These are phyloP conservation scores for Trochalopteron elliotii DNA, from an alignment of 2,113 vertebrate species.

Conservation along the genomic window DNA sequence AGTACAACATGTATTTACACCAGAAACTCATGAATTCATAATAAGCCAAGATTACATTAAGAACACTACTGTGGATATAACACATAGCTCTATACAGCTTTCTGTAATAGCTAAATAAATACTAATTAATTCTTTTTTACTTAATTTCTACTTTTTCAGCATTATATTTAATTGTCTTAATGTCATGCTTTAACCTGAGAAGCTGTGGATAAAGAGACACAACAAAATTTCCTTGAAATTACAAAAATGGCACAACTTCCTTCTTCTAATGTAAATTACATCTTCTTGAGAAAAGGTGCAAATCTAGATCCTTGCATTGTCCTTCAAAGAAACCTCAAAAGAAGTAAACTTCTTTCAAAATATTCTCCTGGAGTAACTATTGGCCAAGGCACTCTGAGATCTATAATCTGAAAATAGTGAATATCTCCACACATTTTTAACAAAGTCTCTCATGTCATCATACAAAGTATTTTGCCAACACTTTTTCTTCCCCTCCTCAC, in stretches of 20 bases:
- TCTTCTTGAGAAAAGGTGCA: neutral
- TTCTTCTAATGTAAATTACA: neutral
- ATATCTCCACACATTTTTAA: neutral
- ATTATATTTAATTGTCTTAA: neutral
- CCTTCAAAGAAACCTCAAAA: neutral
- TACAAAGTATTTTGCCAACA: neutral
- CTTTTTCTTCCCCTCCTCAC: neutral
- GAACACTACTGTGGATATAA: neutral
- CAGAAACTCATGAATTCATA: neutral
- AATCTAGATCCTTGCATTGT: neutral
- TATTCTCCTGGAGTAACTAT: neutral
- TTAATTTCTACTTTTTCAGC: neutral
- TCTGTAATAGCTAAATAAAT: neutral
- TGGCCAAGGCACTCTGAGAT: neutral
- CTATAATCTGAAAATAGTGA: neutral
- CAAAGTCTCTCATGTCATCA: neutral
- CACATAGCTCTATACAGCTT: neutral
- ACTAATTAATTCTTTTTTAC: neutral
- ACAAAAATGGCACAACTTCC: neutral
- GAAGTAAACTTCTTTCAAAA: neutral
- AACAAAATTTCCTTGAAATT: neutral
- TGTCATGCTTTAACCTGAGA: neutral
- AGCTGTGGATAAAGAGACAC: neutral
- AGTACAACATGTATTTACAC: neutral
- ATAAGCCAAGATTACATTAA: neutral